Conservation (phyloP, 2,797 vertebrate species). For the Spinibarbus caldwelli region DNA sequence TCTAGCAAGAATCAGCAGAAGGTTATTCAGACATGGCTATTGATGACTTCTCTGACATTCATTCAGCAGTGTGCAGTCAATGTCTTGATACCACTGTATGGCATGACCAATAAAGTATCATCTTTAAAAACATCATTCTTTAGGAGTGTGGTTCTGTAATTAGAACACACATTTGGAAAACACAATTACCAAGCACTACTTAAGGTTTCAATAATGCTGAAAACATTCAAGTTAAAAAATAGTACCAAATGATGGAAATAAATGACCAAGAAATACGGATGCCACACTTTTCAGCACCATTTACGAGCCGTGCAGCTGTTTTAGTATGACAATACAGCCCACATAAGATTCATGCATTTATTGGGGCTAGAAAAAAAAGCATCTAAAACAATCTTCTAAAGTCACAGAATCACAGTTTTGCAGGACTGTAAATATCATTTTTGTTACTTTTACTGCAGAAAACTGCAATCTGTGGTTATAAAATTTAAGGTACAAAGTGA, state of each 20-base stretch:
- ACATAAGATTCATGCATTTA: not conserved
- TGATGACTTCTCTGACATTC: conserved; percentile 32
- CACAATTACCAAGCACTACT: not conserved
- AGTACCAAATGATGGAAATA: not conserved
- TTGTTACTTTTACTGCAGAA: not conserved
- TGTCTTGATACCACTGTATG: conserved; percentile 3
- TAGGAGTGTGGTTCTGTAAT: not conserved
- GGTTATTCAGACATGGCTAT: no score
- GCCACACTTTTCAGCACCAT: no score
- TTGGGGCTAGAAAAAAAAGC: not conserved
- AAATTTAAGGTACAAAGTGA: no score
- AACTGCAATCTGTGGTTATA: not conserved
- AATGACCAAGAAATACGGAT: not conserved
- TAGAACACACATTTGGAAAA: not conserved
- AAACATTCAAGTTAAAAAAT: not conserved
- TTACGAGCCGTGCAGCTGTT: not conserved
- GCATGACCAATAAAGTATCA: conserved; percentile 22
- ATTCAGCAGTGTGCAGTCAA: not conserved
- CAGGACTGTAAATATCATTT: not conserved
- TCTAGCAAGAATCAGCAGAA: conserved; percentile 14
- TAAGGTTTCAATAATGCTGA: not conserved
- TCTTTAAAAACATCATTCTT: conserved; percentile 10
- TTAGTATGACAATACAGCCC: not conserved
- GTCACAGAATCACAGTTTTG: not conserved
- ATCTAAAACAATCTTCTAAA: not conserved